Percentiles rank a stretch among this genome's conserved stretches.
Evolutionary conservation across 2,888 invertebrate genomes (phyloP).

Genomic region (Hetaerina titia): DNA sequence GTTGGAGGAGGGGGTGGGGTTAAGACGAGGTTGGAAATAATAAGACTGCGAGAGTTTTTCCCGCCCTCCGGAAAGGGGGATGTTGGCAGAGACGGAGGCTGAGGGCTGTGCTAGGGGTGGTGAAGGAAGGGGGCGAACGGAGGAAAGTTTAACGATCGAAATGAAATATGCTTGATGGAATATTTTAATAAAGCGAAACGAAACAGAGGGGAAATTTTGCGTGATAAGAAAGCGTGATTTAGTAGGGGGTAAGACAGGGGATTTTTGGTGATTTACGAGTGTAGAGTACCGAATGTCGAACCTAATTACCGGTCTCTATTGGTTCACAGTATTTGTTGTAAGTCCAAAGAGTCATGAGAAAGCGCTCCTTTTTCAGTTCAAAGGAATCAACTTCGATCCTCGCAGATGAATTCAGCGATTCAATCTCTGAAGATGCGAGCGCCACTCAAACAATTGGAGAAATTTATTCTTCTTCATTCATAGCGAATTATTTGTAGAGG

Average conservation of each 20-base stretch:
- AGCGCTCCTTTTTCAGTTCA: neutral
- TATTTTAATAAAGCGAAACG: slow-evolving; percentile 22
- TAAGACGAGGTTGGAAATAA: neutral
- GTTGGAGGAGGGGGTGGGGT: neutral
- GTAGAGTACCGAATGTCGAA: neutral
- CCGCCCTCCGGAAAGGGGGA: neutral
- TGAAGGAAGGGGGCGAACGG: neutral
- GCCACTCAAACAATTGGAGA: no score
- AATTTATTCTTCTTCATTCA: no score
- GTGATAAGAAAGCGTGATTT: slow-evolving; percentile 10
- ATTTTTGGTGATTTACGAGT: neutral
- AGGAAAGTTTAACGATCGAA: slow-evolving; percentile 14
- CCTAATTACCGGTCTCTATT: neutral
- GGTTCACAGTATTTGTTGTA: neutral
- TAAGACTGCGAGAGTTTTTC: neutral
- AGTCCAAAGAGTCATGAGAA: neutral
- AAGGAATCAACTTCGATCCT: neutral
- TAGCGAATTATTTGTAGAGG: no score
- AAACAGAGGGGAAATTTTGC: neutral
- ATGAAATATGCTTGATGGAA: slow-evolving; percentile 32
- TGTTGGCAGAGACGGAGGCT: neutral
- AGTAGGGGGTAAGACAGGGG: neutral
- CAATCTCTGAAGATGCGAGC: no score
- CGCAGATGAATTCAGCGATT: neutral
- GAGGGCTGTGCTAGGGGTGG: neutral